phyloP scores from a whole-genome alignment of 2,888 invertebrate genomes.

The Unio pictorum region DNA sequence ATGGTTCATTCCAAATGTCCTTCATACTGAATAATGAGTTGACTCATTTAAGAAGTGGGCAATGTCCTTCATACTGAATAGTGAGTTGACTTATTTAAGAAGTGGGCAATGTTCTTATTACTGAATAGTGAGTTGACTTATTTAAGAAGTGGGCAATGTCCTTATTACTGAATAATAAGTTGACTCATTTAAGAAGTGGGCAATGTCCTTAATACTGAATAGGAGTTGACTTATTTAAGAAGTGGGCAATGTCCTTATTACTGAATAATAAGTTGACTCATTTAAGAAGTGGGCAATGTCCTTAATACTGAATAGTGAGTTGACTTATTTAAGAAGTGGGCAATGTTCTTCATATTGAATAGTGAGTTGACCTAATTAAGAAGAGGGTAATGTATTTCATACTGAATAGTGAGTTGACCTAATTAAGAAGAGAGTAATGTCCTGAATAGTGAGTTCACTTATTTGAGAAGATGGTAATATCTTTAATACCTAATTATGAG shows the following conservation, averaged over 20 bases:
- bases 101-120: constrained; percentile 12
- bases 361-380: constrained; percentile 37
- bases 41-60: constrained; percentile 45
- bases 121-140: constrained; percentile 18
- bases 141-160: constrained; percentile 37
- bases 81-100: constrained; percentile 40
- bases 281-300: constrained; percentile 36
- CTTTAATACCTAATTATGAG: too few relatives aligned
- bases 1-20: too few relatives aligned
- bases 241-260: constrained; percentile 11
- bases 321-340: constrained; percentile 9
- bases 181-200: constrained; percentile 45
- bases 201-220: not conserved
- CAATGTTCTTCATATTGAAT: not conserved
- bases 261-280: constrained; percentile 17
- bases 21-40: not conserved
- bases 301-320: too few relatives aligned
- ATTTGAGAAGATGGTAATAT: too few relatives aligned
- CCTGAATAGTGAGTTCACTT: too few relatives aligned
- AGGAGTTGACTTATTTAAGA: constrained; percentile 40
- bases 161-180: not conserved
- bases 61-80: not conserved
- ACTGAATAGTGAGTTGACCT: constrained; percentile 10
- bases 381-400: constrained; percentile 26
- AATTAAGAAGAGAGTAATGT: constrained; percentile 40